A percentile compares a stretch with the other conserved stretches of the same genome.
Evolutionary conservation across 2,888 invertebrate genomes (phyloP).

Genomic region (Falcaria lacertinaria): DNA sequence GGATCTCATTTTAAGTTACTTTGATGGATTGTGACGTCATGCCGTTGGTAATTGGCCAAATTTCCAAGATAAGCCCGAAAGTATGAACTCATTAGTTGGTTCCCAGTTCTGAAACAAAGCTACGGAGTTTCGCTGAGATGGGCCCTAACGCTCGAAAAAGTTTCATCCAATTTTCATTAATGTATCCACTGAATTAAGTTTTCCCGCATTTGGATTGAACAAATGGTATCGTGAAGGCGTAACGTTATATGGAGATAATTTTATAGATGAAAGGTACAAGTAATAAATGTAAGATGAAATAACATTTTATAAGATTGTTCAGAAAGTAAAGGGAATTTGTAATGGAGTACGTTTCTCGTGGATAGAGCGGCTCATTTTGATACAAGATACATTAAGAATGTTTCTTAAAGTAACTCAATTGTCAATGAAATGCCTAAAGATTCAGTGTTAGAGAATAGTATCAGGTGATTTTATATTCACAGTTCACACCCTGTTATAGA

Average conservation of each 20-base stretch:
- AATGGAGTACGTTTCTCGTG: neutral
- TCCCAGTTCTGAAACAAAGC: slow-evolving; percentile 23
- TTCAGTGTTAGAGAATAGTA: no score
- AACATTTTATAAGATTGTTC: neutral
- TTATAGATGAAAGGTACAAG: neutral
- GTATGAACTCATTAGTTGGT: slow-evolving; percentile 27
- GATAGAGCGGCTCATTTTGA: neutral
- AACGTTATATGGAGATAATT: neutral
- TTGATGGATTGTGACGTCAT: neutral
- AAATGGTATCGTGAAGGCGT: slow-evolving; percentile 11
- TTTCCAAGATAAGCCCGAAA: slow-evolving; percentile 6
- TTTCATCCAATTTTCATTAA: slow-evolving; percentile 21
- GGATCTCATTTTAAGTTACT: neutral
- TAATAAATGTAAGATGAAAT: neutral
- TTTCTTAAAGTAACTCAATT: neutral
- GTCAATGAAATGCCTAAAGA: no score
- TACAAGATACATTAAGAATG: neutral
- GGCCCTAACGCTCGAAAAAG: slow-evolving; percentile 10
- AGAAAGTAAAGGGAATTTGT: neutral
- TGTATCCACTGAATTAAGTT: slow-evolving; percentile 17
- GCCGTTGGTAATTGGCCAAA: neutral
- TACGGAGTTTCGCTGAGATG: slow-evolving; percentile 14
- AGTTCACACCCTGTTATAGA: no score
- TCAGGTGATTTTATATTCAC: no score
- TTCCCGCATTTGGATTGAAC: slow-evolving; percentile 10